Percentiles rank a stretch among this genome's conserved stretches.
Evolutionary conservation across 2,888 invertebrate species (phyloP).

Genomic region (Volucella bombylans): DNA sequence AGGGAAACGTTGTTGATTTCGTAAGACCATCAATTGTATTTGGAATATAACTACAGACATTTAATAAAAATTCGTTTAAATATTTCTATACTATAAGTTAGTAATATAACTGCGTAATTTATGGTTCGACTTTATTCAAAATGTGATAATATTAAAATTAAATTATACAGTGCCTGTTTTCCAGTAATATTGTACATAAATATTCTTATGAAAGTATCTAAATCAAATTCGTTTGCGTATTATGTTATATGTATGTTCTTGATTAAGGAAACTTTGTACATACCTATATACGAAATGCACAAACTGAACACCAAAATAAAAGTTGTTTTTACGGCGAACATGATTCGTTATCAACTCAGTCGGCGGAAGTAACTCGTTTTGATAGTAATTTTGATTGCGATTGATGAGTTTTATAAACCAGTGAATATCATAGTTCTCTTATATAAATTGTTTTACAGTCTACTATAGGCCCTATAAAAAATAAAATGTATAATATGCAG

Average conservation of each 20-base stretch:
- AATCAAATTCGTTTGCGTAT: neutral
- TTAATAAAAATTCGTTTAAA: too few relatives aligned
- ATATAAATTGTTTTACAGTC: slow-evolving; percentile 35
- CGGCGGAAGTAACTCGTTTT: slow-evolving; percentile 65
- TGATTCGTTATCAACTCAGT: slow-evolving; percentile 51
- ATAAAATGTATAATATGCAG: too few relatives aligned
- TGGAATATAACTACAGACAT: too few relatives aligned
- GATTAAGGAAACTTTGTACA: neutral
- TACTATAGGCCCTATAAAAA: slow-evolving; percentile 24
- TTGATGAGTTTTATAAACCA: slow-evolving; percentile 52
- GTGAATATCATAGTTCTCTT: slow-evolving; percentile 68
- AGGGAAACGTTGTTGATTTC: too few relatives aligned
- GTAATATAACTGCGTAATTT: too few relatives aligned
- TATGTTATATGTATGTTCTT: neutral
- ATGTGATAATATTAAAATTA: too few relatives aligned
- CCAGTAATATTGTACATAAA: too few relatives aligned
- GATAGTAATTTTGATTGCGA: slow-evolving; percentile 57
- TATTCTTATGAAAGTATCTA: too few relatives aligned
- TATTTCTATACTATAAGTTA: too few relatives aligned
- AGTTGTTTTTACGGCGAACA: slow-evolving; percentile 39
- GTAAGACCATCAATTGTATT: too few relatives aligned
- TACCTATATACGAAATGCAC: slow-evolving; percentile 56
- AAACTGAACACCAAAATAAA: slow-evolving; percentile 54
- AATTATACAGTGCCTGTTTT: too few relatives aligned
- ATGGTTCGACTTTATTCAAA: too few relatives aligned